These are phyloP conservation scores for Myanophis thanlyinensis DNA, from an alignment of 2,113 vertebrate genomes.

Conservation along the genomic window DNA sequence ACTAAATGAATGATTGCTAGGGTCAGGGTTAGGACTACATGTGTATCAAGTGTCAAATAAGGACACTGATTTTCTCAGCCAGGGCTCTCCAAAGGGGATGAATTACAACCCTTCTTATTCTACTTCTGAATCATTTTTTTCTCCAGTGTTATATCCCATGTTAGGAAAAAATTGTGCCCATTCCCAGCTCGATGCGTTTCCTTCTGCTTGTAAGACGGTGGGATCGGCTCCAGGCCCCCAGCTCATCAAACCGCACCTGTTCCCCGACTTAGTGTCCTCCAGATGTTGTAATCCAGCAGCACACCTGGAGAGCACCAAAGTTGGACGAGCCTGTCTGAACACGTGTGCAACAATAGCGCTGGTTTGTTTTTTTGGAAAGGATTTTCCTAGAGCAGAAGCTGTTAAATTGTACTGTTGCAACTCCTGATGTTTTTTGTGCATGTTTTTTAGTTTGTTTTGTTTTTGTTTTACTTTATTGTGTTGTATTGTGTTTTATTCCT, in stretches of 20 bases:
- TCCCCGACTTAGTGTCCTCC: background rate
- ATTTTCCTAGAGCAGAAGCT: constrained; percentile 43
- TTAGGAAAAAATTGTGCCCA: background rate
- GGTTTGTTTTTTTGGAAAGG: constrained; percentile 33
- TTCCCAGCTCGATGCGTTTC: background rate
- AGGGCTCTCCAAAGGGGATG: background rate
- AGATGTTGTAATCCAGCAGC: background rate
- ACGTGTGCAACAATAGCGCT: background rate
- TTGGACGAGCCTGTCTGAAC: background rate
- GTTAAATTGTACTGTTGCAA: constrained; percentile 38
- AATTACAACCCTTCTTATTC: background rate
- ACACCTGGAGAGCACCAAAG: background rate
- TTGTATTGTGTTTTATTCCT: too few species aligned
- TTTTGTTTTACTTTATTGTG: too few species aligned
- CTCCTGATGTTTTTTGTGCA: constrained; percentile 43
- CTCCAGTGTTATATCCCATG: accelerated
- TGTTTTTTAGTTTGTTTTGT: too few species aligned
- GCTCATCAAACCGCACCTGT: background rate
- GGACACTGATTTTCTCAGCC: background rate
- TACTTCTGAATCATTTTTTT: background rate
- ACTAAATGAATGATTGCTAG: too few species aligned
- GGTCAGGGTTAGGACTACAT: too few species aligned
- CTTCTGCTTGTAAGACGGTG: too few species aligned
- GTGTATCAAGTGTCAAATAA: background rate
- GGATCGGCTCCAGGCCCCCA: background rate